Evolutionary conservation across 64 coral and sea anemone genomes (phyloP).

Genomic region (Montipora foliosa): DNA sequence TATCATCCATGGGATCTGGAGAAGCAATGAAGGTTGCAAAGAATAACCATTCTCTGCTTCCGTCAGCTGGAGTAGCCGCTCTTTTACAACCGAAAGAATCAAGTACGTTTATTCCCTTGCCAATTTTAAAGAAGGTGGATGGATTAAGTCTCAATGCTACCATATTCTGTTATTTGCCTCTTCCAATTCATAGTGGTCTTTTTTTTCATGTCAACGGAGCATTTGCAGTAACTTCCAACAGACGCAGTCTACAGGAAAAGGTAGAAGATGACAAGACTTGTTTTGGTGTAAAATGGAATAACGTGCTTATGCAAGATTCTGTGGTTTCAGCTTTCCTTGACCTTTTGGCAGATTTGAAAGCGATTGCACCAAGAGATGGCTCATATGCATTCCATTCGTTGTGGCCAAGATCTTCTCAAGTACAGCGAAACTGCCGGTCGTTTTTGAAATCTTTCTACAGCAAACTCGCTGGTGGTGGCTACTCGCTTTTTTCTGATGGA

Average conservation of each 20-base stretch:
- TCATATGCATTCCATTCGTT: conserved; percentile 66
- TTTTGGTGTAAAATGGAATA: conserved; percentile 83
- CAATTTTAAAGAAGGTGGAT: not conserved
- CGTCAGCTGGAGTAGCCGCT: conserved; percentile 72
- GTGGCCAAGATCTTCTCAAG: conserved; percentile 63
- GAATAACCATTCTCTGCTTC: conserved; percentile 39
- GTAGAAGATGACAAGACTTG: conserved; percentile 75
- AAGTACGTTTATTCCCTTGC: not conserved
- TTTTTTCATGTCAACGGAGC: conserved; percentile 83
- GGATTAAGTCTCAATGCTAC: not conserved
- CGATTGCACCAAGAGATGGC: not conserved
- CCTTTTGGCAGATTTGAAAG: conserved; percentile 57
- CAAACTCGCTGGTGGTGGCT: not conserved
- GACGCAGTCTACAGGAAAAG: conserved; percentile 58
- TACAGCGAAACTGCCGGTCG: conserved; percentile 35
- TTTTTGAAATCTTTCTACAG: conserved; percentile 68
- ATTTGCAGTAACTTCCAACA: conserved; percentile 67
- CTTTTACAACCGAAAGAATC: conserved; percentile 4
- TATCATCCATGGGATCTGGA: conserved; percentile 57
- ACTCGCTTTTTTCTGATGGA: conserved; percentile 68
- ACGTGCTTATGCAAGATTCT: conserved; percentile 70
- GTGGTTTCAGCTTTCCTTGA: conserved; percentile 63
- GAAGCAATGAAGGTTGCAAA: conserved; percentile 25
- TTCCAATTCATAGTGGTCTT: conserved; percentile 78
- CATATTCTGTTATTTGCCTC: conserved; percentile 80